Percentiles rank a stretch among this genome's conserved stretches.
Evolutionary conservation across 2,888 invertebrate species (phyloP).

Genomic region (Drosophila melanocephala): DNA sequence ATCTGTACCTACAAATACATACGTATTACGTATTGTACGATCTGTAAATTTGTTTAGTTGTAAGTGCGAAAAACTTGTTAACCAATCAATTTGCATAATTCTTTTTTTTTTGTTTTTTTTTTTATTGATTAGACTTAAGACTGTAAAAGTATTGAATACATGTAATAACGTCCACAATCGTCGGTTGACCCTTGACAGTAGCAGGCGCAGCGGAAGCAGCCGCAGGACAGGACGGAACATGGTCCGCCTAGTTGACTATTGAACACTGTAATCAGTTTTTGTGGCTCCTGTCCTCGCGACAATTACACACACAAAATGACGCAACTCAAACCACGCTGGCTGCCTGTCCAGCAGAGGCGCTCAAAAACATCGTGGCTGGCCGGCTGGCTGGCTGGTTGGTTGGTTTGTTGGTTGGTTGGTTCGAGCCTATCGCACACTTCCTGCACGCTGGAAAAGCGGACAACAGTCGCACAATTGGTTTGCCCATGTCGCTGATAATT

Average conservation of each 20-base stretch:
- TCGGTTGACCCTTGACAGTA: constrained; percentile 11
- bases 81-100: constrained; percentile 17
- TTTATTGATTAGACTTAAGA: constrained; percentile 60
- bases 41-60: constrained; percentile 56
- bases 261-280: constrained; percentile 70
- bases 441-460: constrained; percentile 44
- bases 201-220: constrained; percentile 21
- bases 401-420: background rate
- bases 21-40: constrained; percentile 43
- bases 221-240: constrained; percentile 30
- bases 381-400: background rate
- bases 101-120: constrained; percentile 30
- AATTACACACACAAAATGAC: constrained; percentile 69
- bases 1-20: constrained; percentile 40
- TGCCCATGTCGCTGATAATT: constrained; percentile 81
- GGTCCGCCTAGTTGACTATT: constrained; percentile 46
- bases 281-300: constrained; percentile 44
- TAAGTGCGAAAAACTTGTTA: constrained; percentile 35
- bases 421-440: constrained; percentile 65
- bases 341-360: background rate
- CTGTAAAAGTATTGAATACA: constrained; percentile 76
- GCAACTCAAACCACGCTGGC: constrained; percentile 10
- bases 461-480: constrained; percentile 68
- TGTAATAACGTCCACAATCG: constrained; percentile 62
- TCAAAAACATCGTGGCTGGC: constrained; percentile 1